A percentile compares a stretch with the other conserved stretches of the same genome.
phyloP scores from a whole-genome alignment of 2,113 vertebrate genomes.

The Rhea americana region DNA sequence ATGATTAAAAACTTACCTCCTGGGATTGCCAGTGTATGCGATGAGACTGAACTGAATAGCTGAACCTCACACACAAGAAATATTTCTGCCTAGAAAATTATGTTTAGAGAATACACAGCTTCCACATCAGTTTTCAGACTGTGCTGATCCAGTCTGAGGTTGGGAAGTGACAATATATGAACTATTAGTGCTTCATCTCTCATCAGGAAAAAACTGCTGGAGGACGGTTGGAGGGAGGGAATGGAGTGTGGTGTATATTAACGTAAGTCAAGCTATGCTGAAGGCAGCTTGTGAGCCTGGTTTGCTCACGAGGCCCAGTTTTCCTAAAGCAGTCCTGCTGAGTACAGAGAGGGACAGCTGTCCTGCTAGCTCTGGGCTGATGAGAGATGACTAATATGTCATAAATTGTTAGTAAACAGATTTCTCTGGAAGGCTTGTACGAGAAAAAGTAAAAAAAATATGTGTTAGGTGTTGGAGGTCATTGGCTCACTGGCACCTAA shows the following conservation, averaged over 20 bases:
- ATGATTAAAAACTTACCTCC: constrained; percentile 30
- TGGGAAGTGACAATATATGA: not conserved
- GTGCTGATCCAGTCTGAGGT: not conserved
- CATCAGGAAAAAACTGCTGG: not conserved
- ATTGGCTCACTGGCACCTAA: not conserved
- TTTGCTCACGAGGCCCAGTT: not conserved
- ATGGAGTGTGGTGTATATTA: not conserved
- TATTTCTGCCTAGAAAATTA: not conserved
- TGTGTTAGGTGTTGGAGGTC: not conserved
- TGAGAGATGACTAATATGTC: not conserved
- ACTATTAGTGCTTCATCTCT: not conserved
- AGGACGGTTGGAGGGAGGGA: not conserved
- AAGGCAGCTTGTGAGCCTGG: not conserved
- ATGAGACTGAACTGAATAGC: not conserved
- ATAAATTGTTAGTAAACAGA: not conserved
- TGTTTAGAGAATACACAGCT: not conserved
- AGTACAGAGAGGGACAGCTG: not conserved
- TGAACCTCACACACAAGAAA: not conserved
- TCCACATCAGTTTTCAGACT: not conserved
- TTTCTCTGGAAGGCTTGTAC: not conserved
- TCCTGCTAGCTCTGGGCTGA: not conserved
- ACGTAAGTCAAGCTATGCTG: not conserved
- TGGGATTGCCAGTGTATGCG: not conserved
- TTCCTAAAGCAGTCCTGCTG: not conserved
- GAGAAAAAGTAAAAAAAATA: not conserved